A percentile compares a stretch with the other conserved stretches of the same genome.
These are phyloP conservation scores for Proteles cristata DNA, from an alignment of 2,113 vertebrate genomes.

Conservation along the genomic window DNA sequence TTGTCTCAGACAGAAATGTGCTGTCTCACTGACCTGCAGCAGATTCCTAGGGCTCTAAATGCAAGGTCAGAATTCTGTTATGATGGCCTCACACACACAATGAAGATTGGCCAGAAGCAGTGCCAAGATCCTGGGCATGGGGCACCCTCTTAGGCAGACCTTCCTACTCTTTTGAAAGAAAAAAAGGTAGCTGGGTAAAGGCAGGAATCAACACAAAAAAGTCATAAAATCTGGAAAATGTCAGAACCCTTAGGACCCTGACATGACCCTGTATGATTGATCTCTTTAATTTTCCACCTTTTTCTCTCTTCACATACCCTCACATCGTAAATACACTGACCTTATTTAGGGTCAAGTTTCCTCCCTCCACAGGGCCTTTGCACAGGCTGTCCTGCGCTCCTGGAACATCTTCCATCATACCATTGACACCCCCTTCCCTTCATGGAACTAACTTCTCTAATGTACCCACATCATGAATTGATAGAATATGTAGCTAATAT, in stretches of 20 bases:
- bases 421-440: neutral
- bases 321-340: neutral
- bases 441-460: neutral
- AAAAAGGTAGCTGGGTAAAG: neutral
- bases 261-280: neutral
- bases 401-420: neutral
- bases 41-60: neutral
- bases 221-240: neutral
- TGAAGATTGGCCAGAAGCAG: neutral
- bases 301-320: neutral
- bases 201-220: neutral
- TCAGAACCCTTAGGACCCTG: neutral
- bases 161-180: neutral
- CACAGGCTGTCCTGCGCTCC: neutral
- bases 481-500: neutral
- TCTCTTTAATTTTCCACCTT: neutral
- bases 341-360: neutral
- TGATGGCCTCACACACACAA: too few relatives aligned
- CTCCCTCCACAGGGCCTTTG: neutral
- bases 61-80: neutral
- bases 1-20: conserved; percentile 41
- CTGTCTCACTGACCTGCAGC: neutral
- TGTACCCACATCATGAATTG: neutral
- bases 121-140: neutral
- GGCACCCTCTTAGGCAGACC: neutral